Base-by-base conservation (phyloP, 1,140 invertebrate genomes). In the Venustaconcha ellipsiformis region DNA sequence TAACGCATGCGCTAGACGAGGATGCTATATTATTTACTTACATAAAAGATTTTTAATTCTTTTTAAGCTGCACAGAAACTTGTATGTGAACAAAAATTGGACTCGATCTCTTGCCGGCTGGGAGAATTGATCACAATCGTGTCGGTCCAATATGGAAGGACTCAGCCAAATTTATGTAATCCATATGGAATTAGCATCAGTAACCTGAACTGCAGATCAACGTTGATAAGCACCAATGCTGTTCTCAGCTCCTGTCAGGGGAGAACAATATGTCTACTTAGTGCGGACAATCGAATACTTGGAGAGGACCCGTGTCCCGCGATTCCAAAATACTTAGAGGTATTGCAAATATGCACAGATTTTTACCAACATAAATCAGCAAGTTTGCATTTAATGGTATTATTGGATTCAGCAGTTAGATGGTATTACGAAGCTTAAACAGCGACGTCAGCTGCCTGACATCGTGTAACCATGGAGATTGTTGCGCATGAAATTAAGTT, bases 131-230 rank as follows among this genome's bases (percentile, higher is more conserved):
- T 77, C 23, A 56, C 66, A 57, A 77, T 77, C 4, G 69, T 72
- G 20, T 18, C n/a, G 30, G 75, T 77, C 13, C 23, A 72, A 17
- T 77, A 70, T 57, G 75, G 75, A 71, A 69, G 75, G 18, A 72
- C 65, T 66, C 75, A 77, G 57, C 62, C n/a, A 17, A 70, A 30
- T 20, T 6, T 70, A 20, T 77, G 75, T 55, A 77, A 72, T 55
- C 30, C 59, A 15, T 26, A 0, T 62, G 59, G 23, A n/a, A 11
- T 62, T 60, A 59, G 4, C 20, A 64, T 72, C 55, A 23, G 72
- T 69, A 77, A 77, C 55, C 64, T 77, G 20, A 71, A 77, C 37
- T 77, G 75, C 48, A 62, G 75, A 20, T 77, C 75, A 13, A 77
- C 75, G 56, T 37, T 56, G 18, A 60, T 26, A 12, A 77, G 69